Percentiles rank a stretch among this genome's conserved stretches.
These are phyloP conservation scores for Zaprionus ornatus DNA, from an alignment of 1,140 invertebrate species.

Conservation along the genomic window DNA sequence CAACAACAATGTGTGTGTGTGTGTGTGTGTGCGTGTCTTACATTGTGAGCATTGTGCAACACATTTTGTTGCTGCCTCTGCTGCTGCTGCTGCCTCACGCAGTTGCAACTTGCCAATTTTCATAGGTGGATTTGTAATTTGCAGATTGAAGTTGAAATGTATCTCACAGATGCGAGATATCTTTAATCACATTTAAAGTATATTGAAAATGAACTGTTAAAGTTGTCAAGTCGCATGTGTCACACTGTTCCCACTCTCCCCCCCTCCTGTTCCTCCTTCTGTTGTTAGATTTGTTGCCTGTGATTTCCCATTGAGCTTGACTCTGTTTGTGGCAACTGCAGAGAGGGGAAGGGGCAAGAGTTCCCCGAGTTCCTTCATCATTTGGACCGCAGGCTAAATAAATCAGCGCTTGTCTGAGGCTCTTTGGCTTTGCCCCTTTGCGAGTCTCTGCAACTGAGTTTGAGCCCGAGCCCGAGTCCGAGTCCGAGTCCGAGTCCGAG, in stretches of 20 bases:
- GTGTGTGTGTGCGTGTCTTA: background rate
- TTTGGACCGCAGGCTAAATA: slow-evolving; percentile 75
- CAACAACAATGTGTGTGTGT: slow-evolving; percentile 10
- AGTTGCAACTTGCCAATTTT: slow-evolving; percentile 17
- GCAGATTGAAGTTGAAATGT: background rate
- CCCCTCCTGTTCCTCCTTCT: background rate
- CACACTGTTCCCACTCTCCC: background rate
- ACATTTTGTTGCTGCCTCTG: slow-evolving; percentile 40
- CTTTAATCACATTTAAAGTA: background rate
- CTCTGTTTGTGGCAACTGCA: background rate
- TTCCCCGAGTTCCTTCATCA: slow-evolving; percentile 62
- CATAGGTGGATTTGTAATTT: background rate
- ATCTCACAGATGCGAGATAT: background rate
- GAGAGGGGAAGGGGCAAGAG: background rate
- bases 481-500: background rate
- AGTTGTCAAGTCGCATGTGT: background rate
- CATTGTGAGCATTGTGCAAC: slow-evolving; percentile 64
- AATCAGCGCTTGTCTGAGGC: slow-evolving; percentile 75
- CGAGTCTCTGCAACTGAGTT: slow-evolving; percentile 9
- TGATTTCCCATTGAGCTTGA: background rate
- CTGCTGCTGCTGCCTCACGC: slow-evolving; percentile 21
- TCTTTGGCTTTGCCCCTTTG: slow-evolving; percentile 36
- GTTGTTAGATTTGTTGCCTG: background rate
- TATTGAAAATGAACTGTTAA: background rate
- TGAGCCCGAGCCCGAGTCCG: background rate